Evolutionary conservation across 2,113 vertebrate species (phyloP), one percentile per base, ranked within the genome.

Genomic region (Phyllostomus hastatus): DNA sequence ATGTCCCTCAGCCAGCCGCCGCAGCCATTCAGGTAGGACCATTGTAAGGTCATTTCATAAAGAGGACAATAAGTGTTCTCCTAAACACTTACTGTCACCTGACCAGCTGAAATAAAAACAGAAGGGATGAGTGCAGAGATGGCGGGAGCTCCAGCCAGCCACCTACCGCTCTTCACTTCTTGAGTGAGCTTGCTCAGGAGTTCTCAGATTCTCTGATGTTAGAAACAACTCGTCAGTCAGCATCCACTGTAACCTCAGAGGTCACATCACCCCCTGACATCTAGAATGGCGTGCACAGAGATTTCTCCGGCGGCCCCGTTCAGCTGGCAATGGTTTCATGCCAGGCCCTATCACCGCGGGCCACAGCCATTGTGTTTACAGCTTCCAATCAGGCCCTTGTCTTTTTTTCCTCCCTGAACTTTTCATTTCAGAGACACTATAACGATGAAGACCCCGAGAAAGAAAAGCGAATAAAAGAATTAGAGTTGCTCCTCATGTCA

Each of bases 401-500:
- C 88, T 97, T 98, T 97, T 97, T 98, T 92, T 85, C 97, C 97
- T 97, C 93, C 95, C 97, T 97, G 97, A 96, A 97, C 98, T 98
- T 98, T 97, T 97, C 97, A 98, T 98, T 98, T 97, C 98, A 99
- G 99, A 99, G 99, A 99, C 99, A 99, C 99, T 99, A 99, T 99
- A 99, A 98, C 95, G 99, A 99, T 98, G 99, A 99, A 98, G 99
- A 99, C 98, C 99, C 99, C 50, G 99, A 99, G 98, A 99, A 99
- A 98, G 99, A 99, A 98, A 99, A 99, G 98, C 98, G 99, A 98
- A 99, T 99, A 98, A 99, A 99, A 98, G 99, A 99, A 98, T 99
- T 99, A 97, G 99, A 99, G 98, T 98, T 99, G 98, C 99, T 99
- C 97, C 99, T 99, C 95, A 99, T 99, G 99, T 99, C 99, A 73